Conservation (phyloP, 1,140 invertebrate species). For the Calliopsis andreniformis region DNA sequence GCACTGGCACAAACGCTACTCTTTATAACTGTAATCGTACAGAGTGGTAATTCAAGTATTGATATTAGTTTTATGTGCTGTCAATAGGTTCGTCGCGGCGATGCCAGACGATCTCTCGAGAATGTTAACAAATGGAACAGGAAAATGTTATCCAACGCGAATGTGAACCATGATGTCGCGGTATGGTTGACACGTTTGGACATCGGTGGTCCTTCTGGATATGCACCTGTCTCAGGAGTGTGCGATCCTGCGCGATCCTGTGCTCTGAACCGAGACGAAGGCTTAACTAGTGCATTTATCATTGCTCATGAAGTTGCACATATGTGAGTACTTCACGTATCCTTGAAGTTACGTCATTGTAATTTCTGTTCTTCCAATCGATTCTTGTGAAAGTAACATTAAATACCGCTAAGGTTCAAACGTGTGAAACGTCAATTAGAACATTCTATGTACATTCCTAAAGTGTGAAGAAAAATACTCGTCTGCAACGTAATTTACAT, state of each 20-base stretch:
- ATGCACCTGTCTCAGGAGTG: constrained; percentile 89
- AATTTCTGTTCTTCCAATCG: too few species aligned
- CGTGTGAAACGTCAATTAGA: too few species aligned
- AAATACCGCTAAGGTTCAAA: too few species aligned
- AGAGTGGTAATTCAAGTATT: too few species aligned
- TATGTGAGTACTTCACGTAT: constrained; percentile 83
- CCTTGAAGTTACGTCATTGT: background rate
- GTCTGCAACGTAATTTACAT: too few species aligned
- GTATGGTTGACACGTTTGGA: constrained; percentile 88
- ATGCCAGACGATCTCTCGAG: constrained; percentile 87
- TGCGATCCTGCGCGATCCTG: constrained; percentile 88
- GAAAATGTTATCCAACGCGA: constrained; percentile 81
- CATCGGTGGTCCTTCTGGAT: constrained; percentile 90
- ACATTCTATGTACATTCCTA: too few species aligned
- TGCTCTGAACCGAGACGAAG: constrained; percentile 89
- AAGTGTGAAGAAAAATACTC: too few species aligned
- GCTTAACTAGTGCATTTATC: constrained; percentile 90
- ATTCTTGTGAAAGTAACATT: too few species aligned
- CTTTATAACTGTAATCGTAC: too few species aligned
- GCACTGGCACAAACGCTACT: too few species aligned
- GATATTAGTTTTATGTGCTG: background rate
- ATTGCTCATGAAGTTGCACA: constrained; percentile 92
- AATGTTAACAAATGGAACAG: constrained; percentile 90
- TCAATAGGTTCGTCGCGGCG: constrained; percentile 83
- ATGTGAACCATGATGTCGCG: constrained; percentile 86